phyloP scores from a whole-genome alignment of 2,113 vertebrate species.

The Gavia stellata region DNA sequence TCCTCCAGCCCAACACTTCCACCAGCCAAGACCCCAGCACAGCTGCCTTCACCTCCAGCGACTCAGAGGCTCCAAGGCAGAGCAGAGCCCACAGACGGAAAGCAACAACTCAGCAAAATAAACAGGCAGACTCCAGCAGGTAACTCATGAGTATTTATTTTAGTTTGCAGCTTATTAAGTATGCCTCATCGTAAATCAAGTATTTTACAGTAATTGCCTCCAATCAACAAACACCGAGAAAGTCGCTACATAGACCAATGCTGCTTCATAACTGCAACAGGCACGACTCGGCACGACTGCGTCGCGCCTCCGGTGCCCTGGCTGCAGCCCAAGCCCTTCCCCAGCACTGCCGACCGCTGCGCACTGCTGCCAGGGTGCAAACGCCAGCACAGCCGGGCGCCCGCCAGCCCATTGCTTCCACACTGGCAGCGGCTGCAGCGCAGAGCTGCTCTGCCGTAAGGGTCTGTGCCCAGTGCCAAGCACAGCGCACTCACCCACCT shows the following conservation, averaged over 20 bases:
- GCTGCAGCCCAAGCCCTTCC: background rate
- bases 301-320: background rate
- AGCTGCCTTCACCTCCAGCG: background rate
- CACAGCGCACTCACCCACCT: background rate
- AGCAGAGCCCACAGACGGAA: background rate
- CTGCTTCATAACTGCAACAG: background rate
- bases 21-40: background rate
- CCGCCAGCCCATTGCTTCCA: background rate
- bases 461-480: background rate
- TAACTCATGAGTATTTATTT: conserved; percentile 53
- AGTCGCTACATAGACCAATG: background rate
- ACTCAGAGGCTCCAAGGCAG: background rate
- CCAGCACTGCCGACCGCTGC: background rate
- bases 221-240: conserved; percentile 21
- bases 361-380: background rate
- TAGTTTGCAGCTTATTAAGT: conserved; percentile 31
- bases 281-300: background rate
- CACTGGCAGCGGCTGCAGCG: accelerated
- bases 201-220: conserved; percentile 46
- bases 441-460: background rate
- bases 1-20: background rate
- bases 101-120: background rate
- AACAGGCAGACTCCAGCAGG: conserved; percentile 8
- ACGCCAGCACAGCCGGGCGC: accelerated
- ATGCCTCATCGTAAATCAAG: conserved; percentile 51